Evolutionary conservation across 2,888 invertebrate genomes (phyloP), one percentile per base, ranked within the genome.

Genomic region (Aproaerema taeniolella): DNA sequence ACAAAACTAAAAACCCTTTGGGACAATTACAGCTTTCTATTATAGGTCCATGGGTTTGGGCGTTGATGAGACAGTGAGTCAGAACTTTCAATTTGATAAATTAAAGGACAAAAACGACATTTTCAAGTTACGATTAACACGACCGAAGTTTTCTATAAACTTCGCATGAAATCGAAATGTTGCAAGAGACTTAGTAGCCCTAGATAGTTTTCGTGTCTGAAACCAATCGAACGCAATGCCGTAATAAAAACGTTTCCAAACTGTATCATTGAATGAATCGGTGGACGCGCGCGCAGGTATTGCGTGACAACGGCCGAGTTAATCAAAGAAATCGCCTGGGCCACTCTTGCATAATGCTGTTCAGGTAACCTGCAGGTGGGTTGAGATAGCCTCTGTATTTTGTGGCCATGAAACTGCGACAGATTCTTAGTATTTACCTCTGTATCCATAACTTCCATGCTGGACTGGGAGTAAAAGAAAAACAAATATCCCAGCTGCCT

Each of bases 201-300:
- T n/a, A n/a, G n/a, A n/a, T n/a, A 54, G 42, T 43, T 52, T 53
- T 61, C 70, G 61, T 72, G 68, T 58, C 58, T 57, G 66, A 52
- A 61, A 61, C 66, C 57, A 70, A 72, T 74, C 65, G 61, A 56
- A 52, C 50, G 57, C 56, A 65, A 62, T 65, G 56, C 54, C 62
- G 59, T 66, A 67, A 69, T 67, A 60, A 71, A 64, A 70, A 67
- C 55, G 64, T 70, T 69, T 61, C 55, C 43, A 49, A 52, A 49
- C 45, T 49, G 52, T 58, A 53, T 55, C 52, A 50, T 52, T 62
- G 57, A 60, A 59, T 57, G 63, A 52, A 59, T 58, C 58, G 55
- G 47, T 45, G 43, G 51, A 56, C 52, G 57, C 56, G 52, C 53
- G 29, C 40, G 31, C 41, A 26, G 47, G 50, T 46, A 55, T 61